These are phyloP conservation scores for Acleris holmiana DNA, from an alignment of 2,888 invertebrate species.

Conservation along the genomic window DNA sequence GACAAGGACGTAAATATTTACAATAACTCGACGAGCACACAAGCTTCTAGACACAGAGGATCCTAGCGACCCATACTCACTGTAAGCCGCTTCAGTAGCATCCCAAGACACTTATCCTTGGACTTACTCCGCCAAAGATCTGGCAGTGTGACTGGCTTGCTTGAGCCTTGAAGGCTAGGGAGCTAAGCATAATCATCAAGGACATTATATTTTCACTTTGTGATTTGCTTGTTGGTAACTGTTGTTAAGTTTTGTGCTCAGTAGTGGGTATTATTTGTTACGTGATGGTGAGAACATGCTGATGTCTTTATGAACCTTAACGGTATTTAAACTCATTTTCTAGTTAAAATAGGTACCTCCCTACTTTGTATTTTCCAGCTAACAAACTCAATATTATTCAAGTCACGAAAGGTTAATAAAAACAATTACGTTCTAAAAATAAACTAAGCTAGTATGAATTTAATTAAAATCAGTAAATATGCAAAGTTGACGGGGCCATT, in stretches of 20 bases:
- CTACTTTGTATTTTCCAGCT: too few relatives aligned
- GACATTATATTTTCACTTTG: constrained; percentile 23
- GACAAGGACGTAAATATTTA: constrained; percentile 56
- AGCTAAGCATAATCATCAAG: constrained; percentile 64
- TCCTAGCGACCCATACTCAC: constrained; percentile 60
- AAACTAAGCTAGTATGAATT: too few relatives aligned
- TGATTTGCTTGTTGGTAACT: constrained; percentile 12
- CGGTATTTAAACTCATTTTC: too few relatives aligned
- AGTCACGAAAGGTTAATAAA: too few relatives aligned
- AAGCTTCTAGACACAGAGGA: constrained; percentile 34
- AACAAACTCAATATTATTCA: too few relatives aligned
- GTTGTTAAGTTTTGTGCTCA: constrained; percentile 18
- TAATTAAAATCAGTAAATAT: too few relatives aligned
- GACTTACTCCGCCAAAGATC: constrained; percentile 76
- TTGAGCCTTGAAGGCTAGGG: constrained; percentile 62
- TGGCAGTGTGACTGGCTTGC: constrained; percentile 69
- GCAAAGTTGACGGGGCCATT: too few relatives aligned
- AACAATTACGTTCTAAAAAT: too few relatives aligned
- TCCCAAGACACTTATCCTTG: constrained; percentile 72
- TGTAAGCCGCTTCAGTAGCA: constrained; percentile 69
- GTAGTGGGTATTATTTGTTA: background rate
- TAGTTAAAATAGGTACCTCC: too few relatives aligned
- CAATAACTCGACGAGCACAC: constrained; percentile 54
- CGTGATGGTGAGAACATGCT: too few relatives aligned
- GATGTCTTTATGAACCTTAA: too few relatives aligned